A percentile compares a stretch with the other conserved stretches of the same genome.
Evolutionary conservation across 2,888 invertebrate genomes (phyloP).

Genomic region (Trilocha varians): DNA sequence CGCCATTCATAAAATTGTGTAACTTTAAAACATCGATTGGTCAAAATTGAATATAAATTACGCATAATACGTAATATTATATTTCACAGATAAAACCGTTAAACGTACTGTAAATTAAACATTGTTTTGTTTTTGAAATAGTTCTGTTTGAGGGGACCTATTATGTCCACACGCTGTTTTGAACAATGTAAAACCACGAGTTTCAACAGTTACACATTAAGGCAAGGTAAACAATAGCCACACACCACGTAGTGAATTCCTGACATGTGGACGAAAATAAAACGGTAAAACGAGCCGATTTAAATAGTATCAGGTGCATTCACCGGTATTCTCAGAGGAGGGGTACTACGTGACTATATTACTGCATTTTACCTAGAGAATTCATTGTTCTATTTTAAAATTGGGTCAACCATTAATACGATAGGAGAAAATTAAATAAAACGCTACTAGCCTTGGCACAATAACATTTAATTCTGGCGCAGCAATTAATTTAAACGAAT

Average conservation of each 20-base stretch:
- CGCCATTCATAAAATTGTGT: too few species aligned
- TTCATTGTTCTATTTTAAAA: conserved; percentile 25
- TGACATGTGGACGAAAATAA: conserved; percentile 1
- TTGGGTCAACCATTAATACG: conserved; percentile 40
- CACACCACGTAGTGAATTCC: background rate
- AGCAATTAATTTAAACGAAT: conserved; percentile 52
- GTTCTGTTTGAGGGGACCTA: too few species aligned
- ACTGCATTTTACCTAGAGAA: conserved; percentile 1
- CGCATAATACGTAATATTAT: too few species aligned
- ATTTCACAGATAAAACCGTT: too few species aligned
- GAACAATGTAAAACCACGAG: too few species aligned
- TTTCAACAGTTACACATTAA: background rate
- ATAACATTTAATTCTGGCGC: conserved; percentile 57
- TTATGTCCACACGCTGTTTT: too few species aligned
- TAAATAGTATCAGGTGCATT: conserved; percentile 3
- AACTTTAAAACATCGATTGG: too few species aligned
- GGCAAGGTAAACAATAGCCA: background rate
- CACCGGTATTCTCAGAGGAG: conserved; percentile 2
- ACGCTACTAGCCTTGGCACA: conserved; percentile 55
- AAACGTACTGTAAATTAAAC: too few species aligned
- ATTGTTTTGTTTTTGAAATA: too few species aligned
- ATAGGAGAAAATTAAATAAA: conserved; percentile 36
- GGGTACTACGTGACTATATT: conserved; percentile 1
- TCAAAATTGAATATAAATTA: too few species aligned
- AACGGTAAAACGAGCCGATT: background rate